These are phyloP conservation scores for Helicolenus hilgendorfi DNA, from an alignment of 2,797 vertebrate species.

Conservation along the genomic window DNA sequence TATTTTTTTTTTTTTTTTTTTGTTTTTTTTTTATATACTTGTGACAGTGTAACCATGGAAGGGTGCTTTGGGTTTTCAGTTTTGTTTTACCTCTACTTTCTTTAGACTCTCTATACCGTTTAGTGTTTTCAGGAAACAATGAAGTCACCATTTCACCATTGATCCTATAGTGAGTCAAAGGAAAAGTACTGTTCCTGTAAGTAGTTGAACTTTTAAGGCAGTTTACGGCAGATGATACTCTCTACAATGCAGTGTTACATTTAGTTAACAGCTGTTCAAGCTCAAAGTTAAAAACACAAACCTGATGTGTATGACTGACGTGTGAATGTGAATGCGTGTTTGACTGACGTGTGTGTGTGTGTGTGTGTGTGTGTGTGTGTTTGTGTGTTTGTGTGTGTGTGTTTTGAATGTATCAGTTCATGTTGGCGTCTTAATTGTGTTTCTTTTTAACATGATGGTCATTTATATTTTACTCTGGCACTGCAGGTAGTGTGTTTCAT, in stretches of 20 bases:
- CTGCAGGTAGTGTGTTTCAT: slow-evolving; percentile 47
- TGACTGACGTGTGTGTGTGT: slow-evolving; percentile 4
- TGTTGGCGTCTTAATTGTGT: slow-evolving; percentile 26
- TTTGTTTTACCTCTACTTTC: slow-evolving; percentile 78
- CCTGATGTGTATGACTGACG: slow-evolving; percentile 34
- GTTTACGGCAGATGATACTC: slow-evolving; percentile 55
- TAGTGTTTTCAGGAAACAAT: not conserved
- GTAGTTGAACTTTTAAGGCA: not conserved
- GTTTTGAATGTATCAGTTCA: slow-evolving; percentile 24
- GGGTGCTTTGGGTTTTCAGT: slow-evolving; percentile 65
- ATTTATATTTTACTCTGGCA: slow-evolving; percentile 63
- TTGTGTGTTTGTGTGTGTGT: not conserved
- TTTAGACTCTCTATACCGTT: not conserved
- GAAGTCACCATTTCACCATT: not conserved
- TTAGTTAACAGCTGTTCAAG: slow-evolving; percentile 63
- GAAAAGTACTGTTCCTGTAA: not conserved
- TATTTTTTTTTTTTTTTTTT: not conserved
- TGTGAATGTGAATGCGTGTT: slow-evolving; percentile 19
- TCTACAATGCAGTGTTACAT: slow-evolving; percentile 72
- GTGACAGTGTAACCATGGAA: slow-evolving; percentile 55
- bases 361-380: slow-evolving; percentile 11
- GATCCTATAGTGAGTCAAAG: not conserved
- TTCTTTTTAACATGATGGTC: slow-evolving; percentile 58
- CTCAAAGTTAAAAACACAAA: slow-evolving; percentile 66
- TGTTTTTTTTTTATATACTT: slow-evolving; percentile 61